A percentile compares a stretch with the other conserved stretches of the same genome.
phyloP scores from a whole-genome alignment of 2,888 invertebrate genomes.

The Acronicta psi region DNA sequence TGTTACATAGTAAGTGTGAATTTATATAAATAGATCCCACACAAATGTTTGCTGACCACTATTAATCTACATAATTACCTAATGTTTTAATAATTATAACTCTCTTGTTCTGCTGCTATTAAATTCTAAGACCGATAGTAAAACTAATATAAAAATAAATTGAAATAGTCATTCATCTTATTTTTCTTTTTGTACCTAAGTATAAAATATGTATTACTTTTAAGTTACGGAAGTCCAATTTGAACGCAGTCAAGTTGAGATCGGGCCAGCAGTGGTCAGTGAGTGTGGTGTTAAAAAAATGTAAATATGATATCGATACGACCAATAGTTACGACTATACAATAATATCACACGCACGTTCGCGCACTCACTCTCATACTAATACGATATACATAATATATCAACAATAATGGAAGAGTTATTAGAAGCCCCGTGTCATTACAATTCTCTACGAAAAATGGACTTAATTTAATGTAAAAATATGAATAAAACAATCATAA shows the following conservation, averaged over 20 bases:
- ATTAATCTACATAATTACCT: conserved; percentile 26
- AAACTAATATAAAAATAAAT: conserved; percentile 82
- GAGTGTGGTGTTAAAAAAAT: conserved; percentile 52
- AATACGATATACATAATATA: conserved; percentile 66
- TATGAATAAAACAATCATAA: conserved; percentile 47
- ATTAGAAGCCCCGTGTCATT: conserved; percentile 78
- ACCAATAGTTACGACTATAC: conserved; percentile 53
- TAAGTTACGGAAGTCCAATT: conserved; percentile 17
- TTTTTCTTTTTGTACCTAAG: conserved; percentile 18
- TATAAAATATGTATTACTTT: conserved; percentile 51
- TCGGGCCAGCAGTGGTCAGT: conserved; percentile 41
- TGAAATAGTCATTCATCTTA: conserved; percentile 42
- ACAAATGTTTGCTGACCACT: conserved; percentile 58
- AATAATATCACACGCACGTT: conserved; percentile 68
- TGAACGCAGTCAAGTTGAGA: conserved; percentile 13
- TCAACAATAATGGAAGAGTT: conserved; percentile 84
- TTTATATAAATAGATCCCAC: conserved; percentile 56
- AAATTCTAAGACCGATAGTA: conserved; percentile 57
- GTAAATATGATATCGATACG: conserved; percentile 67
- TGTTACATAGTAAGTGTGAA: conserved; percentile 50
- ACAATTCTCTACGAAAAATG: conserved; percentile 65
- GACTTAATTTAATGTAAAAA: conserved; percentile 48
- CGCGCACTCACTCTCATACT: conserved; percentile 66
- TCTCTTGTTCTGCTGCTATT: conserved; percentile 43
- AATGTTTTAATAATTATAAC: conserved; percentile 18